Evolutionary conservation across 1,140 invertebrate species (phyloP), one percentile per base, ranked within the genome.

Genomic region (Pristionchus pacificus): DNA sequence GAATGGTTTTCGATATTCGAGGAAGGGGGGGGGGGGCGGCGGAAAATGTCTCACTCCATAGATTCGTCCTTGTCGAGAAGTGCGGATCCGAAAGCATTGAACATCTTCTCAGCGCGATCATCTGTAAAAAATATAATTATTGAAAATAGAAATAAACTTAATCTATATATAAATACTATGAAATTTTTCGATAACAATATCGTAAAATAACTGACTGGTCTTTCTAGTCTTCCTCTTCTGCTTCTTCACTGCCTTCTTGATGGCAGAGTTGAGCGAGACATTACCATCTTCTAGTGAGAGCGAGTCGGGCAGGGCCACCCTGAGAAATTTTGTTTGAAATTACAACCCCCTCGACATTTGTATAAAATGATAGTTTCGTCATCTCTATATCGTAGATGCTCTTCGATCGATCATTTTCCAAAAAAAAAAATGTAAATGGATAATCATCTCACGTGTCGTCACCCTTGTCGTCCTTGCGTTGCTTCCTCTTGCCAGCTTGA

Each of bases 31-130:
- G n/a, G n/a, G n/a, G n/a, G n/a, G n/a, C n/a, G n/a, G n/a, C n/a
- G n/a, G n/a, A n/a, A n/a, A n/a, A n/a, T n/a, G n/a, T n/a, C n/a
- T 49, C 38, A 49, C 19, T 49, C 38, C 38, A 49, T 49, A 6
- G 38, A 6, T 10, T 49, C 38, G 6, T 49, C 6, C 19, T 49
- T 19, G 6, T 49, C 19, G 6, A 49, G 19, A 49, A 49, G 38
- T 19, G 38, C 6, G 19, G 6, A 10, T 49, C 38, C 38, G 19
- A 49, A 49, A 6, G 38, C 88, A 93, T n/a, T 87, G 95, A 6
- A 92, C 94, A 83, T 58, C 2, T 27, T 25, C 19, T 67, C 65
- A 58, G 65, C 58, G 15, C 30, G 3, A n/a, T 67, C 27, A 24
- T 38, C 65, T 67, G 38, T 6, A 67, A 59, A 61, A 33, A 24